phyloP scores from a whole-genome alignment of 2,797 vertebrate species.

The Centroberyx gerrardi region DNA sequence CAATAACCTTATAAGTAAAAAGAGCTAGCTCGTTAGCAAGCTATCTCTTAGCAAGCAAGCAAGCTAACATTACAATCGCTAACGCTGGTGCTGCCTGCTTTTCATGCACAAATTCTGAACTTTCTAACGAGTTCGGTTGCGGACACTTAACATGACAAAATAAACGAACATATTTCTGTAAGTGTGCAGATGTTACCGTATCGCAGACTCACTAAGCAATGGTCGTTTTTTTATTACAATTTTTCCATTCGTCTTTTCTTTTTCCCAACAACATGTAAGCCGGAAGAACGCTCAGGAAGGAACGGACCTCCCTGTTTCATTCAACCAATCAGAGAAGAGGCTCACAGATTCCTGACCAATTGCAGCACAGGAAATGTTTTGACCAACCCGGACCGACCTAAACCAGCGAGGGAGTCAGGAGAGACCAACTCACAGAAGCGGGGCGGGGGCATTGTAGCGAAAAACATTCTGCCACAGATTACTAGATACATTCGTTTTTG shows the following conservation, averaged over 20 bases:
- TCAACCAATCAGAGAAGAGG: conserved; percentile 65
- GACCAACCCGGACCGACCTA: conserved; percentile 35
- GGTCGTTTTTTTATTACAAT: conserved; percentile 72
- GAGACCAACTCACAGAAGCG: background rate
- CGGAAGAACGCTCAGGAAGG: conserved; percentile 77
- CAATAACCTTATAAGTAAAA: conserved; percentile 44
- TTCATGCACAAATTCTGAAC: conserved; percentile 34
- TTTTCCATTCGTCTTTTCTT: conserved; percentile 87
- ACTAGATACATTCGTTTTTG: background rate
- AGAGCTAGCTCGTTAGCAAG: conserved; percentile 67
- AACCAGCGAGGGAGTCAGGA: background rate
- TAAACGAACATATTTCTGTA: background rate
- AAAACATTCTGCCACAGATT: background rate
- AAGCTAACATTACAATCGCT: conserved; percentile 71
- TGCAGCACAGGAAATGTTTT: conserved; percentile 1
- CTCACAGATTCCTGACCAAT: conserved; percentile 49
- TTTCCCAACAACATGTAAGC: conserved; percentile 82
- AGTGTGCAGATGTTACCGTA: conserved; percentile 70
- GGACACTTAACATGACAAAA: background rate
- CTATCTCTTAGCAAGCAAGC: conserved; percentile 61
- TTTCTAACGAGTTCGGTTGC: conserved; percentile 11
- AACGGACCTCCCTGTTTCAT: conserved; percentile 32
- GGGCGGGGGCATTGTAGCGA: background rate
- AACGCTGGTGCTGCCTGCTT: conserved; percentile 54
- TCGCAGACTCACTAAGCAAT: conserved; percentile 54